Evolutionary conservation across 2,797 vertebrate genomes (phyloP).

Genomic region (Xenentodon cancila): DNA sequence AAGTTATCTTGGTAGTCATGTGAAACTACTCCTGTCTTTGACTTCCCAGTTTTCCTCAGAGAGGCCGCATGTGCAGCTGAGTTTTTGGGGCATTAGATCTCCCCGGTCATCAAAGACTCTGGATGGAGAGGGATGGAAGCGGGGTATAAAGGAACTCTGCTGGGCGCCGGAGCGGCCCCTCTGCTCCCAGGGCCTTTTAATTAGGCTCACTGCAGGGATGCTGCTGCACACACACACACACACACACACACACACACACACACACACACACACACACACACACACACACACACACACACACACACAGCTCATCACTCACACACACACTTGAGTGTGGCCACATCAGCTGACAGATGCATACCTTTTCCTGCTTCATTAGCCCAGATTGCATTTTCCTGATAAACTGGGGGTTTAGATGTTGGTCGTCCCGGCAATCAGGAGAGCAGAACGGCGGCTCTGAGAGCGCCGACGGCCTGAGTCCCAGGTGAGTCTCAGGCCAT

Average conservation of each 20-base stretch:
- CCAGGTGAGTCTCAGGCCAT: too few species aligned
- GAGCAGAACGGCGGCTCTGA: conserved; percentile 43
- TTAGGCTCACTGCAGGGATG: conserved; percentile 89
- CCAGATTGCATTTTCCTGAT: conserved; percentile 34
- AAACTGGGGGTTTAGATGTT: conserved; percentile 36
- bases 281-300: conserved; percentile 45
- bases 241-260: not conserved
- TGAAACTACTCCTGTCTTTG: conserved; percentile 16
- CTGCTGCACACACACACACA: conserved; percentile 59
- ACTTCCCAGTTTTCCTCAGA: conserved; percentile 22
- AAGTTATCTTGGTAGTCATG: not conserved
- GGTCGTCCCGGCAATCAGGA: conserved; percentile 23
- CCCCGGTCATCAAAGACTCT: conserved; percentile 86
- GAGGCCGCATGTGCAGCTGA: conserved; percentile 74
- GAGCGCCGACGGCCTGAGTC: conserved; percentile 9
- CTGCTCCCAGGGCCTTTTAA: conserved; percentile 88
- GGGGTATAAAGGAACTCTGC: conserved; percentile 77
- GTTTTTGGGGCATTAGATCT: conserved; percentile 77
- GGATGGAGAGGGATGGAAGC: conserved; percentile 67
- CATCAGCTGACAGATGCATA: conserved; percentile 43
- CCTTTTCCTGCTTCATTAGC: conserved; percentile 65
- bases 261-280: conserved; percentile 19
- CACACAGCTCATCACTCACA: conserved; percentile 55
- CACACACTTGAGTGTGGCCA: conserved; percentile 43
- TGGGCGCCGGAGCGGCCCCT: conserved; percentile 82